These are phyloP conservation scores for Entelurus aequoreus DNA, from an alignment of 2,113 vertebrate genomes.

Conservation along the genomic window DNA sequence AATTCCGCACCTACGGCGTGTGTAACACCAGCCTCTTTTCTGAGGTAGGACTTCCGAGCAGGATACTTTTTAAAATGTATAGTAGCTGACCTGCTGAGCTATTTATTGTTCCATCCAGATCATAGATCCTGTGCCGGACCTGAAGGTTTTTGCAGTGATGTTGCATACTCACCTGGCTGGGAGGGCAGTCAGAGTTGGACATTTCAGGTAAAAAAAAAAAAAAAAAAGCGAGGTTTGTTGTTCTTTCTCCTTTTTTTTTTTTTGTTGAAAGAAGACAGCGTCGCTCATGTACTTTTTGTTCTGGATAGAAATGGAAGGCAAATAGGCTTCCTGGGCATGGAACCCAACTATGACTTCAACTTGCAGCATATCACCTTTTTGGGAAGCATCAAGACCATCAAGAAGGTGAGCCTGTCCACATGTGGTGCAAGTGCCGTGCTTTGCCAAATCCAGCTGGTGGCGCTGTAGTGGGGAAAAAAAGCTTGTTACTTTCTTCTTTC, in stretches of 20 bases:
- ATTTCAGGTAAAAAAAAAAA: conserved; percentile 67
- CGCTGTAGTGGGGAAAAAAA: no score
- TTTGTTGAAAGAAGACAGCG: background rate
- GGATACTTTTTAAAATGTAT: background rate
- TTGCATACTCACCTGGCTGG: conserved; percentile 79
- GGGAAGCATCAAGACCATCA: conserved; percentile 62
- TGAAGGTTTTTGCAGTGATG: conserved; percentile 69
- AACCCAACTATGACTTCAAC: conserved; percentile 76
- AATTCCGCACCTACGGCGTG: conserved; percentile 70
- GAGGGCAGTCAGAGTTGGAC: conserved; percentile 66
- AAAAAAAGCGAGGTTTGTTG: background rate
- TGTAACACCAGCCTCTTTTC: conserved; percentile 73
- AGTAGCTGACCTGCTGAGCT: background rate
- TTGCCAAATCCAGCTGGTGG: no score
- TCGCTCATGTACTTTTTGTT: background rate
- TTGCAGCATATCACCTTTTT: conserved; percentile 66
- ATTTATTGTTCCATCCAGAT: conserved; percentile 51
- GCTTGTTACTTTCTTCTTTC: no score
- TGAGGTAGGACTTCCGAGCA: conserved; percentile 56
- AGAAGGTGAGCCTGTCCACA: conserved; percentile 43
- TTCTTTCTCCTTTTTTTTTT: background rate
- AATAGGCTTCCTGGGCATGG: conserved; percentile 66
- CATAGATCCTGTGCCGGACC: conserved; percentile 56
- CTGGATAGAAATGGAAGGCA: conserved; percentile 70
- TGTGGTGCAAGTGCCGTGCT: background rate